A percentile compares a stretch with the other conserved stretches of the same genome.
These are phyloP conservation scores for Crenichthys baileyi DNA, from an alignment of 2,797 vertebrate species.

Conservation along the genomic window DNA sequence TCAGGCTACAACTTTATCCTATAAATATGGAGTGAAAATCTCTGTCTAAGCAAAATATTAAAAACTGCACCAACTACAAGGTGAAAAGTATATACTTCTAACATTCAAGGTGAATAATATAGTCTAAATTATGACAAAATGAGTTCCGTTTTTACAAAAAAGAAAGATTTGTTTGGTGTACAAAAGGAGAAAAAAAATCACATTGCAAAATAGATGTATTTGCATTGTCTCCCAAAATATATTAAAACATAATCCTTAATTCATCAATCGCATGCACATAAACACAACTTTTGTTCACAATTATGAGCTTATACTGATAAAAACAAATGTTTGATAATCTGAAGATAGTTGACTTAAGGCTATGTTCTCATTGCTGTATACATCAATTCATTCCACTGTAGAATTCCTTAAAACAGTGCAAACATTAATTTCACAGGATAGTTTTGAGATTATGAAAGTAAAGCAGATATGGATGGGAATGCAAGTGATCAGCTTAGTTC, in stretches of 20 bases:
- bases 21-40: constrained; percentile 3
- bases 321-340: constrained; percentile 10
- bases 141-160: neutral
- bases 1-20: neutral
- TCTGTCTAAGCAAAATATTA: neutral
- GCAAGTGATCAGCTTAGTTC: constrained; percentile 65
- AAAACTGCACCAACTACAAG: neutral
- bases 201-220: neutral
- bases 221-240: neutral
- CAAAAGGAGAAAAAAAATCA: neutral
- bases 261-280: neutral
- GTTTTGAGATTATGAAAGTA: constrained; percentile 67
- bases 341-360: neutral
- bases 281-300: neutral
- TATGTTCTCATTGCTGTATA: constrained; percentile 22
- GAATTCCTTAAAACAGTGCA: constrained; percentile 57
- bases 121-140: constrained; percentile 9
- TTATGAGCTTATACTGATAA: neutral
- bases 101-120: neutral
- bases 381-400: constrained; percentile 30
- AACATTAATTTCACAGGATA: constrained; percentile 72
- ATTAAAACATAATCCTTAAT: neutral
- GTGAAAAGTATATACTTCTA: neutral
- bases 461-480: constrained; percentile 56
- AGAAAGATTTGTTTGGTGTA: neutral